These are phyloP conservation scores for Desoria tigrina DNA, from an alignment of 2,888 invertebrate species.

Conservation along the genomic window DNA sequence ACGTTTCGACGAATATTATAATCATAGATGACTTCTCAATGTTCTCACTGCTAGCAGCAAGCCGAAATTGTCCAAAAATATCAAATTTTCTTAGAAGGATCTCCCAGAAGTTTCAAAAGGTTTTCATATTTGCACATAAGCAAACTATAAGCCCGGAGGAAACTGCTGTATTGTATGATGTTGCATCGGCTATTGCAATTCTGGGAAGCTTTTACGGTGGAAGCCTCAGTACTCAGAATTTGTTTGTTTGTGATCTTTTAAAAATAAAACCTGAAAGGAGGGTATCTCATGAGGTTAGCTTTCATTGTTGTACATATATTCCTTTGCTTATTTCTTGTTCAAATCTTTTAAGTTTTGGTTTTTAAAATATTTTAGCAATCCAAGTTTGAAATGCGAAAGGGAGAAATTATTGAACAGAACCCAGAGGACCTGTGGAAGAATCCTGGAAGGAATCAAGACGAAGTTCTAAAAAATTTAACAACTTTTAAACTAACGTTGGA, in stretches of 20 bases:
- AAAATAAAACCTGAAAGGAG: conserved; percentile 31
- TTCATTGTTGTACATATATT: too few relatives aligned
- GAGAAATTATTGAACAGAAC: conserved; percentile 29
- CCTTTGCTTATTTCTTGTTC: too few relatives aligned
- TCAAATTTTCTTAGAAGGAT: conserved; percentile 22
- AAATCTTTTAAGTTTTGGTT: not conserved
- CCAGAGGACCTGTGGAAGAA: conserved; percentile 5
- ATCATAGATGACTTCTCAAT: conserved; percentile 46
- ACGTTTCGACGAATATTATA: conserved; percentile 25
- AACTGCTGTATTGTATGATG: conserved; percentile 27
- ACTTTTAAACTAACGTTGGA: conserved; percentile 69
- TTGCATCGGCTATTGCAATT: conserved; percentile 29
- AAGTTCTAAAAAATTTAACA: conserved; percentile 57
- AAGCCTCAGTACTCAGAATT: not conserved
- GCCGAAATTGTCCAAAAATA: conserved; percentile 8
- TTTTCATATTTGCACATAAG: conserved; percentile 32
- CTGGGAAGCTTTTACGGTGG: conserved; percentile 16
- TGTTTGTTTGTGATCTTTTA: conserved; percentile 37
- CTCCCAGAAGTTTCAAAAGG: conserved; percentile 21
- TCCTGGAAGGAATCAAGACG: conserved; percentile 20
- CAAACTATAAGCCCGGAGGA: conserved; percentile 28
- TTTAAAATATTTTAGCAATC: conserved; percentile 37
- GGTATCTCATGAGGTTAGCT: conserved; percentile 31
- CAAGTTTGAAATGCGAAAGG: conserved; percentile 33
- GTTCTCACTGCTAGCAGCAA: conserved; percentile 30